Evolutionary conservation across 2,888 invertebrate genomes (phyloP).

Genomic region (Plutella xylostella): DNA sequence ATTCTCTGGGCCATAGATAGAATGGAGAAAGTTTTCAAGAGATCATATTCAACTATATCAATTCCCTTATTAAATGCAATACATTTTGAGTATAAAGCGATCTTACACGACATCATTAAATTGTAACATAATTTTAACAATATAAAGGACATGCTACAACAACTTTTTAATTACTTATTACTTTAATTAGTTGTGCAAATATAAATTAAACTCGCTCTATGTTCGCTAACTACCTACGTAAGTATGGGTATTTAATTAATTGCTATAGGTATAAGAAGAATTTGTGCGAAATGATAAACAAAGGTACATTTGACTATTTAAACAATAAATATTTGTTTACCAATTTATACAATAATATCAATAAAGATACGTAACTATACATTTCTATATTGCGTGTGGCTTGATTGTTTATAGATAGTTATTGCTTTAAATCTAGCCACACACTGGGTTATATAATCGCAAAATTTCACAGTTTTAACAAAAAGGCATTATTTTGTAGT

Average conservation of each 20-base stretch:
- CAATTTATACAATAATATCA: constrained; percentile 11
- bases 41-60: constrained; percentile 30
- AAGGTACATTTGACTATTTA: background rate
- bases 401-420: no score
- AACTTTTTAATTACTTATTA: constrained; percentile 1
- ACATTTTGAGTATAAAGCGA: background rate
- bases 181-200: background rate
- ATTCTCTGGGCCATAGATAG: constrained; percentile 39
- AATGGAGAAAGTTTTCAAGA: no score
- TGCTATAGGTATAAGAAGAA: background rate
- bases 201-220: no score
- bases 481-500: no score
- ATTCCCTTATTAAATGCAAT: constrained; percentile 29
- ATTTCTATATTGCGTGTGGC: no score
- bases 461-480: no score
- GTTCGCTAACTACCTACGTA: no score
- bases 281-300: background rate
- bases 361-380: background rate
- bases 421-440: no score
- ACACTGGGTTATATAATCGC: no score
- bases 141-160: background rate
- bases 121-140: background rate
- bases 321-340: background rate
- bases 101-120: background rate
- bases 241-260: background rate